Conservation (phyloP, 2,888 invertebrate species). For the Limnephilus rhombicus region DNA sequence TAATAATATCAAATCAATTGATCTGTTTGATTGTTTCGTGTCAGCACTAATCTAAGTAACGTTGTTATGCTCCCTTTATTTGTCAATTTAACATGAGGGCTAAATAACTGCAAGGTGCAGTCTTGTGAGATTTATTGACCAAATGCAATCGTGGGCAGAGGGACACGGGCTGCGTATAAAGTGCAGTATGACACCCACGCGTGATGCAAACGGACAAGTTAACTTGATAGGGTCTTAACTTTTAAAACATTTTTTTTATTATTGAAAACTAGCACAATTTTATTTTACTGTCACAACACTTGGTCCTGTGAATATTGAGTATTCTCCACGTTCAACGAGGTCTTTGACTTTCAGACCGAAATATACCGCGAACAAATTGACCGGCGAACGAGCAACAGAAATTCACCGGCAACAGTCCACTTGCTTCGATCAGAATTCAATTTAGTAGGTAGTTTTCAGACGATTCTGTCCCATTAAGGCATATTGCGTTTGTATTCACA, state of each 20-base stretch:
- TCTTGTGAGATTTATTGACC: constrained; percentile 21
- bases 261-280: not conserved
- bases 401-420: constrained; percentile 35
- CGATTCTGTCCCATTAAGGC: constrained; percentile 8
- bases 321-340: constrained; percentile 34
- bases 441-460: not conserved
- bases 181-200: constrained; percentile 14
- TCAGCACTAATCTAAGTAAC: not conserved
- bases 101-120: not conserved
- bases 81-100: not conserved
- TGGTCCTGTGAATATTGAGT: constrained; percentile 6
- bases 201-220: constrained; percentile 14
- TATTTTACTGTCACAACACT: constrained; percentile 38
- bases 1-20: not conserved
- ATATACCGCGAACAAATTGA: constrained; percentile 56
- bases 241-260: not conserved
- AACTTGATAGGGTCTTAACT: not conserved
- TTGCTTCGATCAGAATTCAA: not conserved
- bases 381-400: constrained; percentile 36
- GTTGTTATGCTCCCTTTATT: not conserved
- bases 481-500: not conserved
- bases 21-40: not conserved
- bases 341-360: constrained; percentile 62
- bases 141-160: constrained; percentile 21
- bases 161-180: constrained; percentile 20